phyloP scores from a whole-genome alignment of 2,797 vertebrate species.

The Sebastes itinus region DNA sequence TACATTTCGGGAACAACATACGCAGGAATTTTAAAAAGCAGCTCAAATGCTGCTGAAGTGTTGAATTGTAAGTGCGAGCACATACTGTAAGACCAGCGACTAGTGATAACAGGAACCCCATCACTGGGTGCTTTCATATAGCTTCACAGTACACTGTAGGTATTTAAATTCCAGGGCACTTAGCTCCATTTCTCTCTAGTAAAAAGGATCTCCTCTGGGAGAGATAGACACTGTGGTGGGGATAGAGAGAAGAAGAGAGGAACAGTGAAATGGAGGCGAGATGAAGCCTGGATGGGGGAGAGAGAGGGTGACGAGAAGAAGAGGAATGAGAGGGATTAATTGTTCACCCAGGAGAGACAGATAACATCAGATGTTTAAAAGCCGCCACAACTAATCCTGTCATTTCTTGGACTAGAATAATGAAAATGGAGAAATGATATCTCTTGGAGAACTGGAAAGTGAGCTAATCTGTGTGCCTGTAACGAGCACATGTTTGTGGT shows the following conservation, averaged over 20 bases:
- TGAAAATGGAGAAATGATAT: constrained; percentile 73
- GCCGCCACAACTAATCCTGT: constrained; percentile 80
- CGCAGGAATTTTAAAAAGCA: neutral
- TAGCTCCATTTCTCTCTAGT: constrained; percentile 55
- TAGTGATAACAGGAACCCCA: constrained; percentile 39
- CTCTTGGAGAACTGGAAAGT: constrained; percentile 65
- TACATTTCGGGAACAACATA: neutral
- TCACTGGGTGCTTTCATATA: constrained; percentile 30
- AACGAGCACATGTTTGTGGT: constrained; percentile 51
- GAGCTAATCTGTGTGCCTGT: constrained; percentile 67
- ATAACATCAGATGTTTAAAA: constrained; percentile 83
- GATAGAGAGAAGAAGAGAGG: constrained; percentile 1
- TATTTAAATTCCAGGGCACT: constrained; percentile 61
- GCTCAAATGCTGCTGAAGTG: neutral
- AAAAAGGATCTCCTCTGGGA: constrained; percentile 47
- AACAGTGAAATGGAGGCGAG: constrained; percentile 35
- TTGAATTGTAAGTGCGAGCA: neutral
- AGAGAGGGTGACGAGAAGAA: constrained; percentile 59
- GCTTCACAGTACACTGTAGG: constrained; percentile 14
- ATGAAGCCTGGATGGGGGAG: constrained; percentile 46
- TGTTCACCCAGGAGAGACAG: constrained; percentile 77
- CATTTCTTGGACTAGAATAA: constrained; percentile 79
- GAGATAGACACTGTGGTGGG: constrained; percentile 17
- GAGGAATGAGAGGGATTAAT: constrained; percentile 78
- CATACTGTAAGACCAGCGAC: constrained; percentile 2